phyloP scores from a whole-genome alignment of 2,113 vertebrate species.

The Elephantulus edwardii region DNA sequence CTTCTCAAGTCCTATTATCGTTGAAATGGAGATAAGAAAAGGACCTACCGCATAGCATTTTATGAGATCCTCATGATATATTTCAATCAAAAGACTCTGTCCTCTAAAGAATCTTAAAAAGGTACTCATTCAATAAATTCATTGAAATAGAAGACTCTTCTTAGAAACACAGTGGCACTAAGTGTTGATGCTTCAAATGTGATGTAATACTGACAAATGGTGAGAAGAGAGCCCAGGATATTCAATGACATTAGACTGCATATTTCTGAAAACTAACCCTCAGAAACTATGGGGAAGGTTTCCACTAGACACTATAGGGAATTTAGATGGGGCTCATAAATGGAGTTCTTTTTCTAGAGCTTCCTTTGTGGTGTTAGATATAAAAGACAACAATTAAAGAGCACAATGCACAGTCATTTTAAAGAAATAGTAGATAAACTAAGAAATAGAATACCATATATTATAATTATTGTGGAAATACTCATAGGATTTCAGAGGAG shows the following conservation, averaged over 20 bases:
- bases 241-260: constrained; percentile 37
- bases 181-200: neutral
- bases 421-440: constrained; percentile 32
- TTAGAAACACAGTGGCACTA: neutral
- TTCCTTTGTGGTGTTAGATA: constrained; percentile 15
- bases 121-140: neutral
- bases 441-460: too few species aligned
- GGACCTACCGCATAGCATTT: neutral
- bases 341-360: constrained; percentile 49
- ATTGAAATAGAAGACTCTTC: neutral
- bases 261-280: constrained; percentile 26
- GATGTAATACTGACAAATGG: neutral
- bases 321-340: constrained; percentile 15
- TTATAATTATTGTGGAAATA: neutral
- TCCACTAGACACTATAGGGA: neutral
- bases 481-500: neutral
- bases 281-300: constrained; percentile 10
- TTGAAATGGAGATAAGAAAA: constrained; percentile 21
- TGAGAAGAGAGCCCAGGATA: neutral
- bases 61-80: neutral
- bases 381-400: constrained; percentile 15
- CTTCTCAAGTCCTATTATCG: neutral
- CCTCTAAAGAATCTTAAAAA: constrained; percentile 32
- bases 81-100: neutral
- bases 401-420: constrained; percentile 5